These are phyloP conservation scores for Latrodectus geometricus DNA, from an alignment of 1,140 invertebrate species.

Conservation along the genomic window DNA sequence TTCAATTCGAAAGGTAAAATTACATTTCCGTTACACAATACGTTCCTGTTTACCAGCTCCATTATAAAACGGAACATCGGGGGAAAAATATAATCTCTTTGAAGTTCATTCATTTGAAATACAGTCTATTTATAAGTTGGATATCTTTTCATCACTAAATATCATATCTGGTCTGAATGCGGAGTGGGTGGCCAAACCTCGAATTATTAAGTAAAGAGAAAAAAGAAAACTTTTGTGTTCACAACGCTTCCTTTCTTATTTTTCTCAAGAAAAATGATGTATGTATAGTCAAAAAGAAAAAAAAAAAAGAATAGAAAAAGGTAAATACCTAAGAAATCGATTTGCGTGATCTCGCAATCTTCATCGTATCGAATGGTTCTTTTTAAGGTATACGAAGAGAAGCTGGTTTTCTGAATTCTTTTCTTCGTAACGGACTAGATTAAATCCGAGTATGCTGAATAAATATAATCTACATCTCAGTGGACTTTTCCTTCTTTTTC, in stretches of 20 bases:
- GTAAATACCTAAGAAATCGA: constrained; percentile 42
- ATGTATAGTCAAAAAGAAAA: background rate
- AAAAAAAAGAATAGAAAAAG: constrained; percentile 12
- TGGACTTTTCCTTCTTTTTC: background rate
- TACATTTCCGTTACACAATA: no score
- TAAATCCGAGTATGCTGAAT: constrained; percentile 27
- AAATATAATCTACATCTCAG: constrained; percentile 37
- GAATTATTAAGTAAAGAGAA: background rate
- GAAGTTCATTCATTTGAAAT: no score
- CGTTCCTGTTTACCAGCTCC: no score
- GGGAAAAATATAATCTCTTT: no score
- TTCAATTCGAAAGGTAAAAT: no score
- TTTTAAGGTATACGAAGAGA: background rate
- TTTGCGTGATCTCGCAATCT: constrained; percentile 6
- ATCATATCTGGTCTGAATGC: no score
- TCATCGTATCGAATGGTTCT: background rate
- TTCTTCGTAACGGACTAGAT: constrained; percentile 5
- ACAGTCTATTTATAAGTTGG: no score
- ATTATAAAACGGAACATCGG: no score
- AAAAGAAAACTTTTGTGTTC: background rate
- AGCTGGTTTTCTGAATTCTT: background rate
- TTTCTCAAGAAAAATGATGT: background rate
- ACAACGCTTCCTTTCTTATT: background rate
- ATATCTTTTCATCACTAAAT: no score
- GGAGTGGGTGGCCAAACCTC: no score